Conservation (phyloP, 2,797 vertebrate species). For the Lindbergichthys nudifrons region DNA sequence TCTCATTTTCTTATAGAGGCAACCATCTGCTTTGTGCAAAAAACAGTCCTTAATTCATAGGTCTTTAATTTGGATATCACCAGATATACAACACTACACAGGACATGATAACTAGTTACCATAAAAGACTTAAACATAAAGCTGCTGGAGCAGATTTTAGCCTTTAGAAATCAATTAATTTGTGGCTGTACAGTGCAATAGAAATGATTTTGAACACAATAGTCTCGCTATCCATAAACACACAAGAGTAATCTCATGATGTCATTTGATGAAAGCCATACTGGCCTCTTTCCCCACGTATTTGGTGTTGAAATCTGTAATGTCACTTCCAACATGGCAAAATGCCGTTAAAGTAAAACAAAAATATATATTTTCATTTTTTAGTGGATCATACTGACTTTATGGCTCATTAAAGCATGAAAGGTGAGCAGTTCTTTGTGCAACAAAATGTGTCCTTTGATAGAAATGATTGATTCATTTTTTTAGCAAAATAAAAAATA, state of each 20-base stretch:
- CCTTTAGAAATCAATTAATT: background rate
- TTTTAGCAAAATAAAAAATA: background rate
- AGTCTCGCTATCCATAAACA: background rate
- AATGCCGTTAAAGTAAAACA: background rate
- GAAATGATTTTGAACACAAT: background rate
- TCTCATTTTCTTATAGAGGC: background rate
- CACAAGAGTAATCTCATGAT: background rate
- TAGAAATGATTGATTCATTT: background rate
- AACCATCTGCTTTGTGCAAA: background rate
- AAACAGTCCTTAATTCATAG: slow-evolving; percentile 7
- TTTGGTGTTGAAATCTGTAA: slow-evolving; percentile 4
- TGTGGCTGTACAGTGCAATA: background rate
- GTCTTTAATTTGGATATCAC: background rate
- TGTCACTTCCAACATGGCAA: background rate
- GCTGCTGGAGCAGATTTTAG: background rate
- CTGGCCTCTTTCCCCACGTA: background rate
- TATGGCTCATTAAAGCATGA: background rate
- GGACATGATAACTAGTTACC: background rate
- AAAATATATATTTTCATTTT: background rate
- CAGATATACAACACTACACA: background rate
- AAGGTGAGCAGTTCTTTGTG: background rate
- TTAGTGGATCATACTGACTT: background rate
- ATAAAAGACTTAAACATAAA: background rate
- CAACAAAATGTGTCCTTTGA: background rate
- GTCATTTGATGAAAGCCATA: background rate